Conservation (phyloP, 2,888 invertebrate species). For the Ormyrus nitidulus region DNA sequence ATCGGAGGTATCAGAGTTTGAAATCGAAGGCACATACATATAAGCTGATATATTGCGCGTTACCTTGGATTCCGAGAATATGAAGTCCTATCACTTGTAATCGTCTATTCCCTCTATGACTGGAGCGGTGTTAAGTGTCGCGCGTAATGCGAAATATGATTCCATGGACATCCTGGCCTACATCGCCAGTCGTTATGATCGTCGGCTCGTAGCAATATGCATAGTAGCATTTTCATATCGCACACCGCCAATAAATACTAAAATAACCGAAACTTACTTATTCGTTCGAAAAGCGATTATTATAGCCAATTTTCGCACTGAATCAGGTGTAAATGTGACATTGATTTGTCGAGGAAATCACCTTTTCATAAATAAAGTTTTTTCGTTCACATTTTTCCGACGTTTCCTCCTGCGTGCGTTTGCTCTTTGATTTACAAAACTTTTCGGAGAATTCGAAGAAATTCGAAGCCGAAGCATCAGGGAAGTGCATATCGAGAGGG, state of each 20-base stretch:
- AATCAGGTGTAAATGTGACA: too few relatives aligned
- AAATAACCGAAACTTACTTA: too few relatives aligned
- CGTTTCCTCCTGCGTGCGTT: slow-evolving; percentile 23
- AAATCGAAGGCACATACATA: slow-evolving; percentile 32
- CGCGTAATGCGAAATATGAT: slow-evolving; percentile 73
- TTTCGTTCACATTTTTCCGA: background rate
- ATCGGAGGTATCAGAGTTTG: slow-evolving; percentile 7
- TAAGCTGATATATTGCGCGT: slow-evolving; percentile 44
- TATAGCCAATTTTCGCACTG: too few relatives aligned
- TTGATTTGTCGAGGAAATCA: slow-evolving; percentile 15
- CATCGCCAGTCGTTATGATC: slow-evolving; percentile 70
- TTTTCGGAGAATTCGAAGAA: slow-evolving; percentile 47
- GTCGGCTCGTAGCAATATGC: slow-evolving; percentile 44
- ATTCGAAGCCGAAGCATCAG: slow-evolving; percentile 25
- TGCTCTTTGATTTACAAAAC: slow-evolving; percentile 51
- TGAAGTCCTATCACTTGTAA: slow-evolving; percentile 71
- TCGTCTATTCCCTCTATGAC: slow-evolving; percentile 72
- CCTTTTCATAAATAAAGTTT: slow-evolving; percentile 37
- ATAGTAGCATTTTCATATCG: slow-evolving; percentile 11
- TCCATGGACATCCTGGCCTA: slow-evolving; percentile 74
- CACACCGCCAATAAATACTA: background rate
- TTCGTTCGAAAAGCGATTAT: too few relatives aligned
- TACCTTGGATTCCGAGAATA: slow-evolving; percentile 69
- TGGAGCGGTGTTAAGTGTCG: slow-evolving; percentile 72
- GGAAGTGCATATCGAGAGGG: slow-evolving; percentile 12